phyloP scores from a whole-genome alignment of 2,113 vertebrate species.

The Scophthalmus maximus region DNA sequence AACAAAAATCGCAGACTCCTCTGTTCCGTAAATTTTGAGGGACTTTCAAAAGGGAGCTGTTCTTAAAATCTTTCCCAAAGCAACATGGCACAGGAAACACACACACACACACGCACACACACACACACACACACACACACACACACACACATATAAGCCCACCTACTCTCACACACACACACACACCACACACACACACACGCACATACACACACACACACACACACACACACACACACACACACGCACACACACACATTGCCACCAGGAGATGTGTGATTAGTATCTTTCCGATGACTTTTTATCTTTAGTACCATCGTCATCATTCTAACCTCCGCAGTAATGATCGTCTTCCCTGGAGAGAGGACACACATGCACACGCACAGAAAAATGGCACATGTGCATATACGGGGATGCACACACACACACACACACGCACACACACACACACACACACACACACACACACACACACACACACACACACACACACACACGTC shows the following conservation, averaged over 20 bases:
- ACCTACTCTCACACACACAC: not conserved
- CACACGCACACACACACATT: not conserved
- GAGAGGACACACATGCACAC: slow-evolving; percentile 25
- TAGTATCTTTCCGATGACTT: slow-evolving; percentile 38
- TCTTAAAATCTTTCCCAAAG: slow-evolving; percentile 43
- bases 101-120: not conserved
- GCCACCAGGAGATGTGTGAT: slow-evolving; percentile 53
- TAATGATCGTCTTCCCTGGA: slow-evolving; percentile 51
- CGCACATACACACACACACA: not conserved
- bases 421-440: slow-evolving; percentile 7
- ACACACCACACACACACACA: not conserved
- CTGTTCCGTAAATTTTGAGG: slow-evolving; percentile 57
- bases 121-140: too few relatives aligned
- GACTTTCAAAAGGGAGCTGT: not conserved
- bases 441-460: slow-evolving; percentile 8
- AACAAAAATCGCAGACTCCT: slow-evolving; percentile 53
- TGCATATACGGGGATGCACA: slow-evolving; percentile 25
- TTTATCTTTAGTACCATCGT: slow-evolving; percentile 55
- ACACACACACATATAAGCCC: slow-evolving; percentile 1
- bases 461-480: slow-evolving; percentile 7
- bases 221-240: slow-evolving; percentile 1
- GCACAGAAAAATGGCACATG: slow-evolving; percentile 7
- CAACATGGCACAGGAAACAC: slow-evolving; percentile 10
- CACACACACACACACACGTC: slow-evolving; percentile 1
- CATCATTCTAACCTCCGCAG: slow-evolving; percentile 64